phyloP scores from a whole-genome alignment of 2,888 invertebrate species.

The Ectemnius cavifrons region DNA sequence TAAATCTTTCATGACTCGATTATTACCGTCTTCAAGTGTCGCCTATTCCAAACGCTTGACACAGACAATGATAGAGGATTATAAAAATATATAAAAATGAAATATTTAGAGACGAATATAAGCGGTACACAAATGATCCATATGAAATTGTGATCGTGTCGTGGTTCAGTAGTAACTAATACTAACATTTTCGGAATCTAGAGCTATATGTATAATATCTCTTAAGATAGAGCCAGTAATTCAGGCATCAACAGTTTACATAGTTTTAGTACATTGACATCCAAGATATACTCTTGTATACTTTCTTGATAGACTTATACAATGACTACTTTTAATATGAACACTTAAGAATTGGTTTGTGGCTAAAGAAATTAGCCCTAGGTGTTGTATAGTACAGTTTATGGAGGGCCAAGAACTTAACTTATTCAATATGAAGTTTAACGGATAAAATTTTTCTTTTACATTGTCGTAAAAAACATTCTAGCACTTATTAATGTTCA shows the following conservation, averaged over 20 bases:
- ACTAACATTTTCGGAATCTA: conserved; percentile 34
- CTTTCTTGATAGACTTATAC: conserved; percentile 49
- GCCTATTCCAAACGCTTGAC: conserved; percentile 22
- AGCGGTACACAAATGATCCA: conserved; percentile 21
- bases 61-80: conserved; percentile 39
- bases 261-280: conserved; percentile 44
- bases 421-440: conserved; percentile 3
- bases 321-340: conserved; percentile 47
- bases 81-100: conserved; percentile 59
- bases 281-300: conserved; percentile 43
- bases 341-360: conserved; percentile 54
- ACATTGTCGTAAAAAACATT: background rate
- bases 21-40: background rate
- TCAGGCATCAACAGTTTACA: conserved; percentile 38
- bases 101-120: conserved; percentile 34
- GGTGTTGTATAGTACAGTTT: conserved; percentile 31
- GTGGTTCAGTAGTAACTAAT: conserved; percentile 33
- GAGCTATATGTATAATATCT: conserved; percentile 30
- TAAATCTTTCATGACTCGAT: conserved; percentile 19
- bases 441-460: background rate
- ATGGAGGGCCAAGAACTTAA: conserved; percentile 32
- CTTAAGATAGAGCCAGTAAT: conserved; percentile 30
- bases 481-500: conserved; percentile 11
- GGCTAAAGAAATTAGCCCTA: conserved; percentile 50
- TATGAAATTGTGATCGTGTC: conserved; percentile 27